Evolutionary conservation across 2,113 vertebrate genomes (phyloP).

Genomic region (Hippocampus guttulatus): DNA sequence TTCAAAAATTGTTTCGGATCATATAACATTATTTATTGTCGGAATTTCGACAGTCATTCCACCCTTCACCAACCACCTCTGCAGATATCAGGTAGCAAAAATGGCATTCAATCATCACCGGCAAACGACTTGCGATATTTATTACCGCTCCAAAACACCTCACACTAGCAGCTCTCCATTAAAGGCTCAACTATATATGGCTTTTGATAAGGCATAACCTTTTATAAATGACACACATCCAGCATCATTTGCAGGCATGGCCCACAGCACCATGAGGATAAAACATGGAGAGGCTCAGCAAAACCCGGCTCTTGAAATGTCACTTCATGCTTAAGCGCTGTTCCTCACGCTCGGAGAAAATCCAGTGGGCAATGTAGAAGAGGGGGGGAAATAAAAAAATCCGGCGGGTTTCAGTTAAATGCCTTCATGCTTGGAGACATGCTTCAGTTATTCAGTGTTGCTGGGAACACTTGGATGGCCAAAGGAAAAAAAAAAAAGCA

Average conservation of each 20-base stretch:
- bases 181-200: constrained; percentile 26
- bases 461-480: background rate
- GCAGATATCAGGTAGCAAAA: constrained; percentile 17
- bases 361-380: constrained; percentile 45
- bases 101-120: constrained; percentile 15
- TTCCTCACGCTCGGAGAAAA: constrained; percentile 59
- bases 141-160: constrained; percentile 27
- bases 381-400: constrained; percentile 18
- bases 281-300: constrained; percentile 49
- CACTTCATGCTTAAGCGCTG: constrained; percentile 66
- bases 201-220: constrained; percentile 59
- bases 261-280: constrained; percentile 49
- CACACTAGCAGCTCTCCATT: constrained; percentile 33
- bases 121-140: constrained; percentile 18
- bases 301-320: constrained; percentile 67
- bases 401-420: constrained; percentile 46
- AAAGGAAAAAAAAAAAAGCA: background rate
- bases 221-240: constrained; percentile 48
- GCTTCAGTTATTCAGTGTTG: constrained; percentile 35
- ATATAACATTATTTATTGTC: constrained; percentile 17
- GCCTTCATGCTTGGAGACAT: constrained; percentile 53
- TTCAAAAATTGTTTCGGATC: background rate
- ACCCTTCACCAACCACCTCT: constrained; percentile 4
- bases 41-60: constrained; percentile 18
- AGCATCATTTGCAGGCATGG: constrained; percentile 46